A percentile compares a stretch with the other conserved stretches of the same genome.
Evolutionary conservation across 2,113 vertebrate genomes (phyloP).

Genomic region (Felis catus): F.catus_Fca126_mat1.0 CM031413.1:42007001-42007500

Average conservation of each 20-base stretch:
- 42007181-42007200: background rate
- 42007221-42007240: background rate
- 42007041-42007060: background rate
- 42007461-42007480: background rate
- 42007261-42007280: background rate
- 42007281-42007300: background rate
- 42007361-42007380: background rate
- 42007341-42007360: background rate
- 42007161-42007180: background rate
- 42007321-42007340: background rate
- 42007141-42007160: background rate
- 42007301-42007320: background rate
- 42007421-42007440: background rate
- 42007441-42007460: background rate
- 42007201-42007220: background rate
- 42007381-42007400: background rate
- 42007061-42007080: background rate
- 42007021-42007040: background rate
- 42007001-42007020: background rate
- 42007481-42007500: background rate
- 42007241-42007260: background rate
- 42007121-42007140: background rate
- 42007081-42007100: constrained; percentile 21
- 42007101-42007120: background rate
- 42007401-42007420: background rate